A percentile compares a stretch with the other conserved stretches of the same genome.
phyloP scores from a whole-genome alignment of 1,140 invertebrate species.

The Steinernema khuongi region DNA sequence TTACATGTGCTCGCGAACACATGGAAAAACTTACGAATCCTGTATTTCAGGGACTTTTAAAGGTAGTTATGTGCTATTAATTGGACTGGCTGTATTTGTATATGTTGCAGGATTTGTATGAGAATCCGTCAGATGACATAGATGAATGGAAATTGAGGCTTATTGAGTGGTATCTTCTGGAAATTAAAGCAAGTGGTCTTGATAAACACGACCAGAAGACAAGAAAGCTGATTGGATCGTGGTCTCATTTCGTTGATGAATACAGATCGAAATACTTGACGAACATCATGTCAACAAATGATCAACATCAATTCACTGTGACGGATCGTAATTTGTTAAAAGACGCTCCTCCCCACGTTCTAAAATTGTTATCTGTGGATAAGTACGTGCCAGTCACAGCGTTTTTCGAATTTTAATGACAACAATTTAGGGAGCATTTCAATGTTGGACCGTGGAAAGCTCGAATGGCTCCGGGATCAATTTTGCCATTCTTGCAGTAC shows the following conservation, averaged over 20 bases:
- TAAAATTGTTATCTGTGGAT: constrained; percentile 42
- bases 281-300: constrained; percentile 52
- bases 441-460: constrained; percentile 50
- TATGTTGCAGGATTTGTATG: constrained; percentile 40
- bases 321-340: constrained; percentile 29
- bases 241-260: constrained; percentile 45
- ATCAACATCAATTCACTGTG: constrained; percentile 44
- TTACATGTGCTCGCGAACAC: constrained; percentile 44
- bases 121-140: constrained; percentile 36
- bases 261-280: constrained; percentile 50
- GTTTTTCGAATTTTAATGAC: constrained; percentile 12
- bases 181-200: constrained; percentile 45
- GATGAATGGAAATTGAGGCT: constrained; percentile 48
- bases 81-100: background rate
- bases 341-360: constrained; percentile 52
- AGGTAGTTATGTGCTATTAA: background rate
- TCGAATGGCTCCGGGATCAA: constrained; percentile 40
- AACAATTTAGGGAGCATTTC: constrained; percentile 40
- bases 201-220: constrained; percentile 49
- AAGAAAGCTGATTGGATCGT: constrained; percentile 43
- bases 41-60: constrained; percentile 31
- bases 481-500: constrained; percentile 52
- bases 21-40: constrained; percentile 44
- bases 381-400: constrained; percentile 23
- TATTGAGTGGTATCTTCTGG: constrained; percentile 48